Evolutionary conservation across 2,113 vertebrate species (phyloP).

Genomic region (Pontoporia blainvillei): DNA sequence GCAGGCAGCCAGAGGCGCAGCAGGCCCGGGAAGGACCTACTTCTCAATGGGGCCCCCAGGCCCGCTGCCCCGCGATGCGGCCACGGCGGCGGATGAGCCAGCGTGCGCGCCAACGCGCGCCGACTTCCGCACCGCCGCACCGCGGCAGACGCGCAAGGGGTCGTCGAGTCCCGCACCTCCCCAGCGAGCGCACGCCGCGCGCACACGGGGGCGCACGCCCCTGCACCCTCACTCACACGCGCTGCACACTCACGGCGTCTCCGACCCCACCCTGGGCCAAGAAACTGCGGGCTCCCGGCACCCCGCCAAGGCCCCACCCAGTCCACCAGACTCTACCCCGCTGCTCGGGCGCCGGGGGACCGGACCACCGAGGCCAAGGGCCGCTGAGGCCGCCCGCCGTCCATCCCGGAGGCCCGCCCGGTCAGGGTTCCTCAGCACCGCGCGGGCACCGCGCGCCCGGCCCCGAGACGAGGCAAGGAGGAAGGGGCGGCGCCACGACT

Average conservation of each 20-base stretch:
- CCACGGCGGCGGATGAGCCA: not conserved
- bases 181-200: conserved; percentile 41
- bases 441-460: not conserved
- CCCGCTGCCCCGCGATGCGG: not conserved
- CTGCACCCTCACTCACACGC: conserved; percentile 50
- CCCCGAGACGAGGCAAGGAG: conserved; percentile 4
- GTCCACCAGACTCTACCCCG: not conserved
- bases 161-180: not conserved
- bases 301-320: conserved; percentile 51
- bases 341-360: not conserved
- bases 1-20: not conserved
- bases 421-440: not conserved
- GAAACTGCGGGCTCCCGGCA: conserved; percentile 27
- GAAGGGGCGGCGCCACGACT: conserved; percentile 25
- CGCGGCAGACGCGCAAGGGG: not conserved
- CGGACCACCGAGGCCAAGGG: not conserved
- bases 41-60: not conserved
- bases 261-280: conserved; percentile 63
- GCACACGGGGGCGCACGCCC: conserved; percentile 37
- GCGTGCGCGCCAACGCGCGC: not conserved
- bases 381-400: not conserved
- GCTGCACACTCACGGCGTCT: conserved; percentile 51
- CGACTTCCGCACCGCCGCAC: conserved; percentile 40
- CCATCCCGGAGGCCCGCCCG: not conserved
- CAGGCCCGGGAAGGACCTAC: not conserved